Conservation (phyloP, 2,113 vertebrate genomes). For the Misgurnus mizolepis region DNA sequence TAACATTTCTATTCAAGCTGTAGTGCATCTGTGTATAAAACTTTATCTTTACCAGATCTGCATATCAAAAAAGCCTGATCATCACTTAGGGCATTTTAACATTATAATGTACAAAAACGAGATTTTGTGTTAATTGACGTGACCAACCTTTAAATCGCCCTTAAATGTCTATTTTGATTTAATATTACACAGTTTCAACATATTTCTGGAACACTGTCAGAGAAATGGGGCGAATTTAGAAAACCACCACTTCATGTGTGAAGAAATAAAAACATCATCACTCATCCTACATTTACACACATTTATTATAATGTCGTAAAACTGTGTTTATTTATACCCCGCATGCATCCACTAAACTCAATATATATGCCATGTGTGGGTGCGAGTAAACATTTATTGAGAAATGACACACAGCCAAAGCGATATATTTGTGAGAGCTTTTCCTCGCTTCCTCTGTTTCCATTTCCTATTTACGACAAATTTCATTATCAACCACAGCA, state of each 20-base stretch:
- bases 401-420: slow-evolving; percentile 12
- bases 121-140: not conserved
- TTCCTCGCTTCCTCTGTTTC: not conserved
- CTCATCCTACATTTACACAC: not conserved
- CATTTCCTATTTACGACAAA: not conserved
- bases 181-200: not conserved
- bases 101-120: not conserved
- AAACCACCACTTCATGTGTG: not conserved
- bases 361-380: not conserved
- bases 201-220: not conserved
- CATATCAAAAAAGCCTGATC: too few relatives aligned
- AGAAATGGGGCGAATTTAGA: not conserved
- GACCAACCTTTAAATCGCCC: not conserved
- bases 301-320: not conserved
- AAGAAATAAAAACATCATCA: not conserved
- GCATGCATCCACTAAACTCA: not conserved
- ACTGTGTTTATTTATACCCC: slow-evolving; percentile 10
- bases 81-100: not conserved
- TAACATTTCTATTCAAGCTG: not conserved
- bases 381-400: slow-evolving; percentile 14
- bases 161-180: not conserved
- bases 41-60: too few relatives aligned
- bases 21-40: not conserved
- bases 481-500: not conserved
- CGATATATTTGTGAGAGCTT: not conserved